Conservation (phyloP, 2,797 vertebrate genomes). For the Melanogrammus aeglefinus region DNA sequence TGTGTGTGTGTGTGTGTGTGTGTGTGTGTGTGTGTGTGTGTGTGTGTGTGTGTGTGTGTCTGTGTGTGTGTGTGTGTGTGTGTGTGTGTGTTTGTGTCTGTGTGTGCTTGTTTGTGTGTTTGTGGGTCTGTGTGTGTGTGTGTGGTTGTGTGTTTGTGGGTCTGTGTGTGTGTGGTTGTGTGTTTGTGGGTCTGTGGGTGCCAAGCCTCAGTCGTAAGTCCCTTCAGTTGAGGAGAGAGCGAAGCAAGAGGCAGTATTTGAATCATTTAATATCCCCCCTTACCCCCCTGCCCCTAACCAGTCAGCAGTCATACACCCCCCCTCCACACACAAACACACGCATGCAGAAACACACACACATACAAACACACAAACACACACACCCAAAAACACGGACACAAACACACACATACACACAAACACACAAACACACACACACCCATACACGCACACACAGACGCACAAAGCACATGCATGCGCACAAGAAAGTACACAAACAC, state of each 20-base stretch:
- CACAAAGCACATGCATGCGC: constrained; percentile 16
- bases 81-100: constrained; percentile 12
- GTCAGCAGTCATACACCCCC: constrained; percentile 43
- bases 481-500: constrained; percentile 19
- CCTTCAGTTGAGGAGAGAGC: constrained; percentile 50
- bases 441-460: constrained; percentile 7
- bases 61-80: constrained; percentile 14
- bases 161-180: no score
- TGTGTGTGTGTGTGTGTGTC: constrained; percentile 14
- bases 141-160: constrained; percentile 9
- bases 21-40: constrained; percentile 13
- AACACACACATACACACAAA: constrained; percentile 22
- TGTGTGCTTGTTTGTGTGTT: constrained; percentile 42
- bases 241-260: constrained; percentile 56
- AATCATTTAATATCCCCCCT: constrained; percentile 68
- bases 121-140: constrained; percentile 12
- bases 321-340: no score
- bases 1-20: constrained; percentile 14
- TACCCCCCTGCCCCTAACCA: constrained; percentile 51
- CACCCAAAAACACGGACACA: constrained; percentile 17
- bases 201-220: constrained; percentile 54
- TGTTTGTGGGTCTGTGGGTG: constrained; percentile 14
- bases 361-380: not conserved
- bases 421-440: constrained; percentile 18
- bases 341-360: no score